Evolutionary conservation across 2,888 invertebrate species (phyloP).

Genomic region (Trachelus troglodyta): DNA sequence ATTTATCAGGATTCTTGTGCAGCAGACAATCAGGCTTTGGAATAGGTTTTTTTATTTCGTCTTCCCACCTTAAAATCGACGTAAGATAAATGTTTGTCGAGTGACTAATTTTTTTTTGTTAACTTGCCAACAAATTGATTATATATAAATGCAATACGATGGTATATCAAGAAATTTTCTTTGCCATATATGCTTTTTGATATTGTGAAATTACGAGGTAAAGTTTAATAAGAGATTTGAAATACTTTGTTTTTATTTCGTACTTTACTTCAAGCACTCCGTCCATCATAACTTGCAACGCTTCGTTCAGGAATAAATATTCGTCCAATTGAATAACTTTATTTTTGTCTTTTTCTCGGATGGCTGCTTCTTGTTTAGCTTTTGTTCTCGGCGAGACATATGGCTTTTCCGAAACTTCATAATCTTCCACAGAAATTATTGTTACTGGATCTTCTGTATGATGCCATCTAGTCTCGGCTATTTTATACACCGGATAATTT

Average conservation of each 20-base stretch:
- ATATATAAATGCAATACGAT: too few relatives aligned
- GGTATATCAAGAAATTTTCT: not conserved
- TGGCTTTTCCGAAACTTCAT: constrained; percentile 67
- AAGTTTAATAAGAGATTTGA: not conserved
- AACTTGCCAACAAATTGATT: not conserved
- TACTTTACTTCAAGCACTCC: constrained; percentile 81
- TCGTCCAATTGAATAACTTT: constrained; percentile 75
- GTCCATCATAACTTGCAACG: constrained; percentile 85
- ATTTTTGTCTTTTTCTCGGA: constrained; percentile 45
- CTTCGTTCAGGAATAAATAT: constrained; percentile 72
- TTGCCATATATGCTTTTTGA: not conserved
- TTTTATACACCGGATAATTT: constrained; percentile 7
- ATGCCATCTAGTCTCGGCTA: constrained; percentile 71
- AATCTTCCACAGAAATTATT: constrained; percentile 72
- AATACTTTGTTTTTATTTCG: not conserved
- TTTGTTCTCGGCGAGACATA: constrained; percentile 67
- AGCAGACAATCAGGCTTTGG: constrained; percentile 76
- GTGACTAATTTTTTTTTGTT: not conserved
- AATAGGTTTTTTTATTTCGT: constrained; percentile 87
- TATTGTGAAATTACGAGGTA: not conserved
- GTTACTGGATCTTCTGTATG: constrained; percentile 73
- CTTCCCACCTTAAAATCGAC: constrained; percentile 76
- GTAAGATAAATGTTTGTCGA: not conserved
- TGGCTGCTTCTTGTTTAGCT: constrained; percentile 59
- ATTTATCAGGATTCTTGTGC: constrained; percentile 75